Evolutionary conservation across 2,113 vertebrate genomes (phyloP), one percentile per base, ranked within the genome.

Genomic region (Amphiprion percula): DNA sequence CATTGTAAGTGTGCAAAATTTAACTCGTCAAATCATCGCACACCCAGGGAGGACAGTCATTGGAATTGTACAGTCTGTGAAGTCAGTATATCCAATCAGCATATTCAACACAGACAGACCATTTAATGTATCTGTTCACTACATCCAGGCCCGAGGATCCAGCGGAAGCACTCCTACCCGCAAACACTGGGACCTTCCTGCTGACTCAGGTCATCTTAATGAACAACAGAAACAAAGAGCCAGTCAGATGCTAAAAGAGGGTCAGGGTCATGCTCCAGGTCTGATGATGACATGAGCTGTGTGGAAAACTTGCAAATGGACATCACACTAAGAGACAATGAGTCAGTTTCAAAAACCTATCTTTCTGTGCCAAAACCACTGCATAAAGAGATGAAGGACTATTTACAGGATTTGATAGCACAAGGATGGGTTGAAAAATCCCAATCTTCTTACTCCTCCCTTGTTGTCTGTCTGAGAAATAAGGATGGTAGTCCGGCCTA

Each of bases 261-360:
- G 77, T 37, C 33, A 2, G 33, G 33, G 8, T 79, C 61, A 2
- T 82, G 74, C 10, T 74, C 67, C 0, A 30, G 10, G 1, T 33
- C 63, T 15, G 81, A 77, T 37, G 16, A 49, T 72, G 70, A 87
- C 39, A 83, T 83, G 10, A 61, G 74, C 2, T 63, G 8, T n/a
- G n/a, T 62, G 10, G 16, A 62, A 21, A 39, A 41, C 10, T 8
- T 62, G n/a, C 60, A 62, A 24, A 62, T 62, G 28, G 26, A 65
- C 44, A 46, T 46, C 3, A 15, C 44, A 46, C 14, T 46, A 5
- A 46, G 15, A 46, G 44, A 46, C 15, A 46, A 15, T 12, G 11
- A 46, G 3, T 12, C 44, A 37, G 33, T 46, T 4, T 12, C 44
- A 46, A 15, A 16, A 12, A 46, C 44, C 4, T 30, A 30, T 5